Conservation (phyloP, 2,888 invertebrate species). For the Parochlus steinenii region DNA sequence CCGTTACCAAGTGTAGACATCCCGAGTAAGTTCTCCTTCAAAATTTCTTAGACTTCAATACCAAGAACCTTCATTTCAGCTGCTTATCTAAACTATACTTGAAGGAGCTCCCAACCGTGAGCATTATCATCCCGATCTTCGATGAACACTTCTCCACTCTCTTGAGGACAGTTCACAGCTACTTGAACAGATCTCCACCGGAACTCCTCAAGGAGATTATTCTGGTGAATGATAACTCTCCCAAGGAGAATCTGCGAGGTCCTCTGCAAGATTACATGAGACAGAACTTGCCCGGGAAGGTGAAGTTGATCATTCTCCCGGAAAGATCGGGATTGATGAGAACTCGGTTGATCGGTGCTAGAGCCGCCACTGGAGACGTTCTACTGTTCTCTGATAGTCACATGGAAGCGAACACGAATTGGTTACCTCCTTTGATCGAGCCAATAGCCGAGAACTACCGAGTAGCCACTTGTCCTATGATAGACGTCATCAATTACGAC, state of each 20-base stretch:
- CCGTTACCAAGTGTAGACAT: conserved; percentile 17
- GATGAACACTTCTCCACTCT: conserved; percentile 46
- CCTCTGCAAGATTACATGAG: too few relatives aligned
- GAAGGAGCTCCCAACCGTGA: conserved; percentile 35
- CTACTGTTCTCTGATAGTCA: conserved; percentile 86
- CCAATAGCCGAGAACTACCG: conserved; percentile 73
- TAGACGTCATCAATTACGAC: conserved; percentile 78
- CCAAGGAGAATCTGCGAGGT: background rate
- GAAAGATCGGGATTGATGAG: conserved; percentile 69
- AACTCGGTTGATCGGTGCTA: conserved; percentile 72
- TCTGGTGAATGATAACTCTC: conserved; percentile 38
- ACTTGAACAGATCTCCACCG: conserved; percentile 39
- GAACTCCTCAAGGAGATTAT: conserved; percentile 41
- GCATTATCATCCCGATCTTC: conserved; percentile 48
- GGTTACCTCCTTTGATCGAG: conserved; percentile 79
- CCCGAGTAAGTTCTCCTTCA: conserved; percentile 1
- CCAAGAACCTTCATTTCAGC: conserved; percentile 1
- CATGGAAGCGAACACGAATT: conserved; percentile 78
- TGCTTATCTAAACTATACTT: conserved; percentile 24
- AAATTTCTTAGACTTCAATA: background rate
- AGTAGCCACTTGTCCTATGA: conserved; percentile 85
- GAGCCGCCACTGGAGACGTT: conserved; percentile 54
- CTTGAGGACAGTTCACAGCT: conserved; percentile 36
- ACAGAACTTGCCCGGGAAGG: conserved; percentile 38
- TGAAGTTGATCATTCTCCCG: conserved; percentile 51